phyloP scores from a whole-genome alignment of 2,888 invertebrate genomes.

The Aleiodes alternator region DNA sequence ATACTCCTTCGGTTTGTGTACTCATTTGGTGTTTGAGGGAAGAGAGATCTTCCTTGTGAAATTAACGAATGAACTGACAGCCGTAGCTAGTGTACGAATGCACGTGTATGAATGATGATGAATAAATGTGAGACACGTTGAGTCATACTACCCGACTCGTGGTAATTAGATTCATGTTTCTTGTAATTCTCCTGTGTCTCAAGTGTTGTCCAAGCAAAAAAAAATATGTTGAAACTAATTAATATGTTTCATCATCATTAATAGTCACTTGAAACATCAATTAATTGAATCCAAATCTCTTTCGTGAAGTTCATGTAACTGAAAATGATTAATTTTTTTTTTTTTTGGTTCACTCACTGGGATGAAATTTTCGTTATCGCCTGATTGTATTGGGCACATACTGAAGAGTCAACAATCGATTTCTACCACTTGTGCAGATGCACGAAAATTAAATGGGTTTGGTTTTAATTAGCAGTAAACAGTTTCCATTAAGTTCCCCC shows the following conservation, averaged over 20 bases:
- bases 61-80: conserved; percentile 46
- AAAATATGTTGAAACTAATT: neutral
- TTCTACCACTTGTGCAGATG: conserved; percentile 49
- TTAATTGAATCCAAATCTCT: too few species aligned
- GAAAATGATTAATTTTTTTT: too few species aligned
- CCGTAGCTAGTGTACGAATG: conserved; percentile 38
- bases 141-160: conserved; percentile 18
- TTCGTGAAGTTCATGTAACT: too few species aligned
- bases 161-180: conserved; percentile 10
- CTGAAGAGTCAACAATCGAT: conserved; percentile 57
- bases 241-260: neutral
- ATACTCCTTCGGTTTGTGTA: conserved; percentile 31
- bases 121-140: conserved; percentile 46
- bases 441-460: conserved; percentile 68
- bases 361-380: neutral
- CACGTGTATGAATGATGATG: conserved; percentile 19
- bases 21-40: conserved; percentile 16
- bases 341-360: neutral
- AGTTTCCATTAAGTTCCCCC: conserved; percentile 71
- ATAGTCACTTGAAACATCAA: too few species aligned
- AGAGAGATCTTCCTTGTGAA: conserved; percentile 44
- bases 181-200: too few species aligned
- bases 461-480: conserved; percentile 75
- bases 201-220: too few species aligned
- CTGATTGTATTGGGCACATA: too few species aligned